A percentile compares a stretch with the other conserved stretches of the same genome.
Evolutionary conservation across 2,113 vertebrate genomes (phyloP).

Genomic region (Brachirus orientalis): DNA sequence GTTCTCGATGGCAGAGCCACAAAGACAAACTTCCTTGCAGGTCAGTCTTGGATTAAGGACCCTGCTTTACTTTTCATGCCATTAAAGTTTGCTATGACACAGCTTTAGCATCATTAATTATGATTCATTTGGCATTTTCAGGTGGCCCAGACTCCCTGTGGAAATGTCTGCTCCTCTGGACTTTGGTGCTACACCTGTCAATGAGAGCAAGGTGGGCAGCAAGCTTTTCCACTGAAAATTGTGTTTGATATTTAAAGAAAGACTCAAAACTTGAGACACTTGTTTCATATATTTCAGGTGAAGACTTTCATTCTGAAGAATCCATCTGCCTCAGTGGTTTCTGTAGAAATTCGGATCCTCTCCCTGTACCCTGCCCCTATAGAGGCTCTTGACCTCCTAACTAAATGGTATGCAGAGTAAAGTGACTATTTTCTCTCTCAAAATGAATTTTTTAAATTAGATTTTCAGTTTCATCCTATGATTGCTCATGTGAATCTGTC

Average conservation of each 20-base stretch:
- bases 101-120: not conserved
- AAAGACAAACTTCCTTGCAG: slow-evolving; percentile 87
- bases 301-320: slow-evolving; percentile 92
- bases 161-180: slow-evolving; percentile 83
- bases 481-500: slow-evolving; percentile 1
- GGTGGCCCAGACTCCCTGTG: slow-evolving; percentile 86
- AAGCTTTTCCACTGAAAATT: not conserved
- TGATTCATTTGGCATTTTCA: slow-evolving; percentile 28
- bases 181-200: slow-evolving; percentile 91
- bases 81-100: not conserved
- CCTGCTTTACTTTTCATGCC: not conserved
- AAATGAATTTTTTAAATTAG: not conserved
- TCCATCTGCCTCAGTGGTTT: slow-evolving; percentile 89
- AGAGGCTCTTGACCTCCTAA: slow-evolving; percentile 87
- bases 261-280: not conserved
- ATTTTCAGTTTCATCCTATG: not conserved
- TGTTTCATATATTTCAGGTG: slow-evolving; percentile 77
- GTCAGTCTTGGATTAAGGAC: slow-evolving; percentile 64
- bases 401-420: slow-evolving; percentile 86
- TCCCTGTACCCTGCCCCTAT: slow-evolving; percentile 89
- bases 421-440: not conserved
- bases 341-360: slow-evolving; percentile 90
- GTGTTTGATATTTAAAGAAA: not conserved
- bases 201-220: slow-evolving; percentile 87
- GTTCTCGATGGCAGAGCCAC: slow-evolving; percentile 87